These are phyloP conservation scores for Hydrolagus affinis DNA, from an alignment of 2,113 vertebrate species.

Conservation along the genomic window DNA sequence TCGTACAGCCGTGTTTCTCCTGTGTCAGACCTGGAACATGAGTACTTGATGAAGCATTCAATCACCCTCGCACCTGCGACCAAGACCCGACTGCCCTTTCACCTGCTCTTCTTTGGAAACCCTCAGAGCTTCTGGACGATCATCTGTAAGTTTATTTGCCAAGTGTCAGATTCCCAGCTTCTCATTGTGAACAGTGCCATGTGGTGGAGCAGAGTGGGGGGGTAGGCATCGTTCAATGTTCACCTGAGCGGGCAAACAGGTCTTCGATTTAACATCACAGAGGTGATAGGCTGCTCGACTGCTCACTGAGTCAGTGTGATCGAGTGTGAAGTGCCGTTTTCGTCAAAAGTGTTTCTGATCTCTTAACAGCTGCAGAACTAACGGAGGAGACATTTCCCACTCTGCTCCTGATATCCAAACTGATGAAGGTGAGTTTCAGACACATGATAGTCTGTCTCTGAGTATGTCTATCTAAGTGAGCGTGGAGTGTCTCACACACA, in stretches of 20 bases:
- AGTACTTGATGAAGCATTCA: slow-evolving; percentile 66
- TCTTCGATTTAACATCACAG: too few relatives aligned
- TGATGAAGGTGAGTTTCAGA: slow-evolving; percentile 77
- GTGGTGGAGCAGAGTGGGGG: too few relatives aligned
- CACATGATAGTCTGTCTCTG: neutral
- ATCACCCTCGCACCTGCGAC: slow-evolving; percentile 62
- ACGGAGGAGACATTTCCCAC: slow-evolving; percentile 83
- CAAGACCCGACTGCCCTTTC: slow-evolving; percentile 77
- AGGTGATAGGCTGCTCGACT: neutral
- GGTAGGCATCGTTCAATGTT: too few relatives aligned
- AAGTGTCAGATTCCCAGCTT: too few relatives aligned
- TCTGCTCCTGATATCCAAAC: slow-evolving; percentile 78
- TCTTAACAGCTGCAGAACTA: slow-evolving; percentile 77
- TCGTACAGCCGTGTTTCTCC: slow-evolving; percentile 75
- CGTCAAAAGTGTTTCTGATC: too few relatives aligned
- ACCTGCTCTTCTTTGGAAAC: slow-evolving; percentile 77
- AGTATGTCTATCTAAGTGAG: too few relatives aligned
- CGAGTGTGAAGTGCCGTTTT: neutral
- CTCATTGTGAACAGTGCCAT: too few relatives aligned
- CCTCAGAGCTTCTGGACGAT: slow-evolving; percentile 79
- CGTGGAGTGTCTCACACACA: too few relatives aligned
- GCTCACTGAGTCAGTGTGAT: neutral
- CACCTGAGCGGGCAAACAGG: too few relatives aligned
- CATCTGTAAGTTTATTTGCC: slow-evolving; percentile 63
- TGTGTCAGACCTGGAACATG: slow-evolving; percentile 71